These are phyloP conservation scores for Drosophila ochracea DNA, from an alignment of 2,888 invertebrate species.

Conservation along the genomic window DNA sequence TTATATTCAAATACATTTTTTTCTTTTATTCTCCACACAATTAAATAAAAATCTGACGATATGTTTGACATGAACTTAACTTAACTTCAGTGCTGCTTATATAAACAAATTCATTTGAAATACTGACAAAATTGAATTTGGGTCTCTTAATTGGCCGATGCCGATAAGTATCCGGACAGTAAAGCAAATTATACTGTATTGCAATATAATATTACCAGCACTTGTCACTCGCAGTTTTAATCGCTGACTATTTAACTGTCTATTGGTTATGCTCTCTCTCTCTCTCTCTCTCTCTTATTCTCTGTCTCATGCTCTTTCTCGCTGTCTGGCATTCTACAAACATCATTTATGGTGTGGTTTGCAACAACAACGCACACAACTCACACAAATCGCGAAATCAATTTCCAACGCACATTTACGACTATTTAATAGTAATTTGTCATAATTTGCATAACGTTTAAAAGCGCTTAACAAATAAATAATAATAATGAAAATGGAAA, in stretches of 20 bases:
- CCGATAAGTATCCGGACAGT: neutral
- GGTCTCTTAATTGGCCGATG: neutral
- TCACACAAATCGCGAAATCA: conserved; percentile 50
- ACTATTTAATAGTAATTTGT: conserved; percentile 83
- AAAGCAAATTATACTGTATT: neutral
- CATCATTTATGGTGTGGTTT: conserved; percentile 9
- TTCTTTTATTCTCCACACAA: neutral
- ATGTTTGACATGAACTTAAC: neutral
- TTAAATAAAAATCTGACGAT: neutral
- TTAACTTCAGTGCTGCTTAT: neutral
- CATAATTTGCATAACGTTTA: conserved; percentile 83
- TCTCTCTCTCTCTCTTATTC: neutral
- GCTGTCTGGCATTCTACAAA: neutral
- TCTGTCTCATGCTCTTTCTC: neutral
- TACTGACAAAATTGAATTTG: neutral
- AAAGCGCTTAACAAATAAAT: conserved; percentile 69
- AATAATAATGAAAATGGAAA: conserved; percentile 43
- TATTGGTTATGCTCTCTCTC: neutral
- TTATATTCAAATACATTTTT: neutral
- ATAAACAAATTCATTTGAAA: neutral
- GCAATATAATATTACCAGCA: neutral
- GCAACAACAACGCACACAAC: conserved; percentile 7
- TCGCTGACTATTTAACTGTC: neutral
- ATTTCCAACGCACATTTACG: conserved; percentile 79
- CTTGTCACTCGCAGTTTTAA: conserved; percentile 4